Evolutionary conservation across 2,113 vertebrate species (phyloP), one percentile per base, ranked within the genome.

Genomic region (Stigmatopora nigra): DNA sequence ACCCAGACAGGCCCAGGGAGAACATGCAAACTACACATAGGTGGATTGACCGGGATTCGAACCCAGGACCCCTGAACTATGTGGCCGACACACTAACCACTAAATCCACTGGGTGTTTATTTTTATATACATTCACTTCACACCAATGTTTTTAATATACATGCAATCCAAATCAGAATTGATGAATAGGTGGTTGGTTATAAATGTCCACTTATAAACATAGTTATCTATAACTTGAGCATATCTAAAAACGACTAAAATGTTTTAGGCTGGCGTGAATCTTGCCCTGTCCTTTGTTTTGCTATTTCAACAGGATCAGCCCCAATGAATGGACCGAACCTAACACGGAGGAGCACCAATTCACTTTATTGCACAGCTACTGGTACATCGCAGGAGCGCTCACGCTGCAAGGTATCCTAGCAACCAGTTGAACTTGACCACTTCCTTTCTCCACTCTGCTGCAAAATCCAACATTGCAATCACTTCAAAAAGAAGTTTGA

Each of bases 331-430:
- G 94, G 94, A 80, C 83, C 0, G 91, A 91, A 53, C 91, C 92
- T 0, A 85, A 91, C 62, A 78, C 69, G 0, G 92, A 93, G 13
- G 82, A 91, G 31, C 91, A 91, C 46, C 82, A 72, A 45, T 94
- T 94, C 47, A 93, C 92, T 1, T 76, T 95, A 53, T 77, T 92
- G 35, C 92, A 95, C 73, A 93, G 94, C 75, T 92, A 95, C 76
- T 96, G 94, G 93, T 94, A 94, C 82, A 91, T 92, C 61, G 85
- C 87, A 0, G 94, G 93, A 64, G 91, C 93, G 0, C 82, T 95
- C 3, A 89, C 93, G 7, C 82, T 96, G 82, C 94, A 96, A 90
- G 94, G 94, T 95, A 87, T 57, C 47, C 1, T 59, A 20, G 38
- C 52, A 19, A 41, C 11, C 59, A 38, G 63, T 58, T 41, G 0